Percentiles rank a stretch among this genome's conserved stretches.
Conservation (phyloP, 2,797 vertebrate species). For the Zenarchopterus dispar region DNA sequence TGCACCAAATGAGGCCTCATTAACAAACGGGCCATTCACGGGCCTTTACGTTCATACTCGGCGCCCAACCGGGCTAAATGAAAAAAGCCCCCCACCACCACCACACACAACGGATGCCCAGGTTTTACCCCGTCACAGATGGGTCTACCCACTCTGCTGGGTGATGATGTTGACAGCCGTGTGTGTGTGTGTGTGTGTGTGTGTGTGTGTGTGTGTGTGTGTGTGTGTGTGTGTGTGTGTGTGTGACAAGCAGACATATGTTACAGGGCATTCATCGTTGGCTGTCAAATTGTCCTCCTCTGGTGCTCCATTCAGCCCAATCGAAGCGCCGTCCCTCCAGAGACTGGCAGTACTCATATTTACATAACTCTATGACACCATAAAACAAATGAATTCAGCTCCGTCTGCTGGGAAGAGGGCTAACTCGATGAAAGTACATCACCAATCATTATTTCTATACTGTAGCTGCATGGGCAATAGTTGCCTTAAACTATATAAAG, state of each 20-base stretch:
- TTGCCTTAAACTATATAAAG: no score
- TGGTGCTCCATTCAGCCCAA: conserved; percentile 53
- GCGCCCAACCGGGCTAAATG: conserved; percentile 58
- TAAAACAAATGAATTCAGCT: conserved; percentile 64
- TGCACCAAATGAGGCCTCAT: conserved; percentile 67
- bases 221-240: conserved; percentile 53
- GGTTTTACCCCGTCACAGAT: conserved; percentile 63
- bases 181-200: conserved; percentile 66
- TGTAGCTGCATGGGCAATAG: neutral
- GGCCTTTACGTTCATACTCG: conserved; percentile 48
- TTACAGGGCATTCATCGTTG: conserved; percentile 64
- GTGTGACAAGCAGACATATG: conserved; percentile 77
- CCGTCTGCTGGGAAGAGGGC: conserved; percentile 12
- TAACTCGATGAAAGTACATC: conserved; percentile 28
- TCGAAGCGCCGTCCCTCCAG: conserved; percentile 41
- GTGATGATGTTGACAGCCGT: conserved; percentile 69
- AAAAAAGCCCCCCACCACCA: conserved; percentile 53
- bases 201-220: conserved; percentile 67
- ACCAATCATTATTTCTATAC: neutral
- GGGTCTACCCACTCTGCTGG: conserved; percentile 55
- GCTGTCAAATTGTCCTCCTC: conserved; percentile 71
- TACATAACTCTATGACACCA: conserved; percentile 73
- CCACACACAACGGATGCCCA: conserved; percentile 34
- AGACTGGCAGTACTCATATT: conserved; percentile 73
- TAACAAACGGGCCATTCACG: conserved; percentile 77